Conservation (phyloP, 2,888 invertebrate species). For the Athrips mouffetella region DNA sequence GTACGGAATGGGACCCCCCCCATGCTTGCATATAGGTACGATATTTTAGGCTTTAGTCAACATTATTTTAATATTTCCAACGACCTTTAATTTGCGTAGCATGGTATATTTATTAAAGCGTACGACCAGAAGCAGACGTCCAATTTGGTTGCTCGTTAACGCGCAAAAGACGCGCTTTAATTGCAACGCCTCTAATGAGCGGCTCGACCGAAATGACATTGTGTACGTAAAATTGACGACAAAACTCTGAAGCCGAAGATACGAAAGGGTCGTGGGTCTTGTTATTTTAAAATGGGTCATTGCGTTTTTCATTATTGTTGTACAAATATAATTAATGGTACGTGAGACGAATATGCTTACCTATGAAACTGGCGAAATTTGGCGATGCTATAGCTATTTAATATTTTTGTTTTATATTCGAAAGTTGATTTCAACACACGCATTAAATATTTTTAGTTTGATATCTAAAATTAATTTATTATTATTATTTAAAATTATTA, state of each 20-base stretch:
- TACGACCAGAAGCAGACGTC: slow-evolving; percentile 57
- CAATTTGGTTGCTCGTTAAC: slow-evolving; percentile 74
- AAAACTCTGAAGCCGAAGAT: slow-evolving; percentile 42
- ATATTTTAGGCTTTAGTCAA: no score
- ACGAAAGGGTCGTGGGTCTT: background rate
- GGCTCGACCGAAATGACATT: slow-evolving; percentile 72
- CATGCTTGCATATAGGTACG: no score
- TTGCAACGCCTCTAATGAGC: slow-evolving; percentile 75
- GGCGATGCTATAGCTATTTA: no score
- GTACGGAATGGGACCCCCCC: no score
- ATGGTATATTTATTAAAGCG: slow-evolving; percentile 52
- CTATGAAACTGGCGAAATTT: no score
- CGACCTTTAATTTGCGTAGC: slow-evolving; percentile 1
- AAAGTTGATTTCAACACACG: no score
- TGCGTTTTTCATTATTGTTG: background rate
- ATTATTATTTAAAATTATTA: no score
- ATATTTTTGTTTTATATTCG: no score
- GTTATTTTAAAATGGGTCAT: background rate
- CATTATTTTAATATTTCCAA: background rate
- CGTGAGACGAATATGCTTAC: no score
- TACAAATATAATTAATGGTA: no score
- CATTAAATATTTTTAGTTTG: no score
- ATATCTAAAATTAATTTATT: no score
- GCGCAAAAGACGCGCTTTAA: slow-evolving; percentile 75
- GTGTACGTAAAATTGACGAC: slow-evolving; percentile 71